Percentiles rank a stretch among this genome's conserved stretches.
These are phyloP conservation scores for Stenotaenia linearis DNA, from an alignment of 2,888 invertebrate genomes.

Conservation along the genomic window DNA sequence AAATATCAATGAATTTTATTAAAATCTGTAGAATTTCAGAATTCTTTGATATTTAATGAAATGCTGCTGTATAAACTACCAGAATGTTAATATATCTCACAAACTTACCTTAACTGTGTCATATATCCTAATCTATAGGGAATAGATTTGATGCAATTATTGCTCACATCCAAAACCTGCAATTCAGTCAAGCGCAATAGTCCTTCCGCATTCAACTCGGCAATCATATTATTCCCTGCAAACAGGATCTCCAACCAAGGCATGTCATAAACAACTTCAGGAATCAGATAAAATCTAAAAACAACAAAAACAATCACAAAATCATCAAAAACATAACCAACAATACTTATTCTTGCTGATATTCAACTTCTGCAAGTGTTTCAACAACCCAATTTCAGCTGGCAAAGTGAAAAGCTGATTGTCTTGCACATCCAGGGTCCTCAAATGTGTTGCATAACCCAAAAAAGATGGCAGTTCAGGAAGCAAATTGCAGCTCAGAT, in stretches of 20 bases:
- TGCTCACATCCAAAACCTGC: constrained; percentile 49
- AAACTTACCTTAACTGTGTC: constrained; percentile 63
- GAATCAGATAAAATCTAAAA: constrained; percentile 52
- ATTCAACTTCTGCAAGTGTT: constrained; percentile 67
- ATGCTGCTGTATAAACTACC: not conserved
- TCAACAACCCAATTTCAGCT: constrained; percentile 50
- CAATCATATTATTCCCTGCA: constrained; percentile 58
- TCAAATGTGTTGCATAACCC: constrained; percentile 57
- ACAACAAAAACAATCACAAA: not conserved
- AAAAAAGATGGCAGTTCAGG: constrained; percentile 58
- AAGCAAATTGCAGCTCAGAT: constrained; percentile 66
- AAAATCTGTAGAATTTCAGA: too few relatives aligned
- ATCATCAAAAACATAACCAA: constrained; percentile 35
- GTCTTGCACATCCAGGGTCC: constrained; percentile 66
- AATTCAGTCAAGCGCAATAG: constrained; percentile 56
- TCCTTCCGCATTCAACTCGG: constrained; percentile 46
- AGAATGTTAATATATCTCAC: not conserved
- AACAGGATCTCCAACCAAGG: constrained; percentile 69
- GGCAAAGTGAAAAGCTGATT: constrained; percentile 51
- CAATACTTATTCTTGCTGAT: constrained; percentile 73
- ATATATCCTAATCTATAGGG: constrained; percentile 81
- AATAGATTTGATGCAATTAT: constrained; percentile 59
- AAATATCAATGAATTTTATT: too few relatives aligned
- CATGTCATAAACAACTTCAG: constrained; percentile 65
- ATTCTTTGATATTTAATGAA: too few relatives aligned